Conservation (phyloP, 2,888 invertebrate species). For the Sinopyrophorus schimmeli region DNA sequence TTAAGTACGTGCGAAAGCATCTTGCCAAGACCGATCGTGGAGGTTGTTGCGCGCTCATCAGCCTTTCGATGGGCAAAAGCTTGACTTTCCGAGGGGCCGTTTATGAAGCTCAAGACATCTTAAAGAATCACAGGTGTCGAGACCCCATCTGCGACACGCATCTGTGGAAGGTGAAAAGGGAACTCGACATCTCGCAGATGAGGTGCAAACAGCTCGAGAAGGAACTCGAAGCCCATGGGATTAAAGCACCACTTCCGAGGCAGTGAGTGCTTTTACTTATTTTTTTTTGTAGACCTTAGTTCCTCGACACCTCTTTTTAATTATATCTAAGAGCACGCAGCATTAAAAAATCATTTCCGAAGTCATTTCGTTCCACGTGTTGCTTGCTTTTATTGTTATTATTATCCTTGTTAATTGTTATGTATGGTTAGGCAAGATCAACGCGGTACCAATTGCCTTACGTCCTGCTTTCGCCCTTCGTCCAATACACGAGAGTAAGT, state of each 20-base stretch:
- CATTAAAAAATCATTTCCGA: too few species aligned
- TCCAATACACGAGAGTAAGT: constrained; percentile 56
- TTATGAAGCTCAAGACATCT: constrained; percentile 75
- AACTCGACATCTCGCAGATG: constrained; percentile 83
- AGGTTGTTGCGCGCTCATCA: constrained; percentile 92
- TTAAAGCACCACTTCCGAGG: constrained; percentile 76
- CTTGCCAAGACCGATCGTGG: constrained; percentile 86
- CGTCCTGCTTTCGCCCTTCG: constrained; percentile 54
- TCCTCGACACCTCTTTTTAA: too few species aligned
- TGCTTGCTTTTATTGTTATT: constrained; percentile 11
- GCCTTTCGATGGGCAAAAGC: constrained; percentile 86
- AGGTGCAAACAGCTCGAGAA: constrained; percentile 85
- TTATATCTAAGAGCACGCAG: constrained; percentile 9
- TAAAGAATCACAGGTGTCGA: constrained; percentile 73
- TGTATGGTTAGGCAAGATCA: constrained; percentile 52
- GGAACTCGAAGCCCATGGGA: constrained; percentile 80
- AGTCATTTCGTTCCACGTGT: too few species aligned
- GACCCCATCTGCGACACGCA: constrained; percentile 81
- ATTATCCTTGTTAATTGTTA: constrained; percentile 37
- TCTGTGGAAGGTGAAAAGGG: constrained; percentile 89
- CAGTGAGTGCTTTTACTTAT: constrained; percentile 54
- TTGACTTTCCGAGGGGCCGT: constrained; percentile 81
- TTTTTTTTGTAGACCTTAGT: too few species aligned
- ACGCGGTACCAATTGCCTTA: constrained; percentile 55
- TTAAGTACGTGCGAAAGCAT: constrained; percentile 87